Conservation (phyloP, 2,888 invertebrate species). For the Drepanosiphum platanoidis region DNA sequence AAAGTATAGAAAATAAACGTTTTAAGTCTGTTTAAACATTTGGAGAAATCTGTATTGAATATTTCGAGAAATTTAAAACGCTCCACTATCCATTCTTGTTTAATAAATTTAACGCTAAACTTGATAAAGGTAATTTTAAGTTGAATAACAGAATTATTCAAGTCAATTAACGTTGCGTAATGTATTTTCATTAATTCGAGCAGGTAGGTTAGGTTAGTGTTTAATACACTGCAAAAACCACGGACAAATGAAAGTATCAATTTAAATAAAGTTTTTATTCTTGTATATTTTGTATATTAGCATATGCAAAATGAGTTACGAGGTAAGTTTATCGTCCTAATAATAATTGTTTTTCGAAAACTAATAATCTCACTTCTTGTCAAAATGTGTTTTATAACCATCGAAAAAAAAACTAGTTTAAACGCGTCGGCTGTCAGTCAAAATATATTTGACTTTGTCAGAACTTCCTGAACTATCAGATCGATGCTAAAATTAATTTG, state of each 20-base stretch:
- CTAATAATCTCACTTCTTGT: background rate
- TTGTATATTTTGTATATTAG: background rate
- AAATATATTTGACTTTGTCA: background rate
- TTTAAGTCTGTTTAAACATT: background rate
- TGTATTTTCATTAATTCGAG: background rate
- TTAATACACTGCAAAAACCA: background rate
- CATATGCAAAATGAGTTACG: background rate
- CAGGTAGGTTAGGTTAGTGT: background rate
- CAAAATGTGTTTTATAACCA: conserved; percentile 12
- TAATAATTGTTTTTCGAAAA: conserved; percentile 24
- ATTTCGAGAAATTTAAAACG: conserved; percentile 27
- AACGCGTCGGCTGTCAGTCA: background rate
- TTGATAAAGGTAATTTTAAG: background rate
- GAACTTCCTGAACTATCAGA: background rate
- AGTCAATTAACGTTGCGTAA: background rate
- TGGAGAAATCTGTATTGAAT: conserved; percentile 27
- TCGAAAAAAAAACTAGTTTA: conserved; percentile 40
- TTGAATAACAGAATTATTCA: background rate
- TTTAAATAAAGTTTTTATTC: conserved; percentile 23
- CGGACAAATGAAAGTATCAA: conserved; percentile 10
- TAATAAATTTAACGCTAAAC: background rate
- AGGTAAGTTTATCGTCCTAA: background rate
- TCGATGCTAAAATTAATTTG: conserved; percentile 24
- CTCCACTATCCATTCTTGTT: background rate
- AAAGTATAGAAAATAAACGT: conserved; percentile 44